Base-by-base conservation (phyloP, 1,140 invertebrate species). In the Microplitis mediator region DNA sequence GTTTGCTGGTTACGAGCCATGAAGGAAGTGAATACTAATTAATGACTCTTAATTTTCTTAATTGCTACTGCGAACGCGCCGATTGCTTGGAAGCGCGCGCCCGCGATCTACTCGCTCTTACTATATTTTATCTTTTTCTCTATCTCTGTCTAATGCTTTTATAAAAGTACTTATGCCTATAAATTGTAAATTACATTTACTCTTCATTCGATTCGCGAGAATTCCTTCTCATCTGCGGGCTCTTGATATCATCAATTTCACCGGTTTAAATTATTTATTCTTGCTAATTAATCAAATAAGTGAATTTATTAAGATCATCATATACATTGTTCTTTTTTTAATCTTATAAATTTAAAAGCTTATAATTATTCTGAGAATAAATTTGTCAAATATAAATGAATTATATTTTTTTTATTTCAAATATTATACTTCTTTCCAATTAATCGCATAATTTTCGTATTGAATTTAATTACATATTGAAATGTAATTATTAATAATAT, bases 31-130 rank as follows among this genome's bases (percentile, higher is more conserved):
- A 85, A 86, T 86, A 79, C 80, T 87, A 86, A 87, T 87, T 85
- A 87, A 86, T 87, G 82, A 81, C 85, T 83, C 84, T 87, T 86
- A 86, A 87, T 87, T 85, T 81, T 82, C 81, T 85, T 86, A 87
- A 86, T 87, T 85, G 81, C 82, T 75, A 69, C 78, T 77, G 77
- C 75, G 76, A 82, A 80, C 76, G 79, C 78, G 74, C 74, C 78
- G 78, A 82, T 83, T 74, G 75, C 71, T 76, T 75, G 78, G 79
- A 80, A 79, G 75, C 77, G 77, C 74, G 71, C 67, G 45, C 32
- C 54, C 39, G n/a, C 62, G 36, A 64, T 35, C 62, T 62, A 32
- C 76, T 76, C 76, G 75, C 69, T 75, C 71, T 31, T 35, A 51
- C 62, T 32, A 8, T 45, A 52, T 52, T 66, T 64, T 13, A 65